These are phyloP conservation scores for Cichlasoma orientale DNA, from an alignment of 2,797 vertebrate genomes.

Conservation along the genomic window DNA sequence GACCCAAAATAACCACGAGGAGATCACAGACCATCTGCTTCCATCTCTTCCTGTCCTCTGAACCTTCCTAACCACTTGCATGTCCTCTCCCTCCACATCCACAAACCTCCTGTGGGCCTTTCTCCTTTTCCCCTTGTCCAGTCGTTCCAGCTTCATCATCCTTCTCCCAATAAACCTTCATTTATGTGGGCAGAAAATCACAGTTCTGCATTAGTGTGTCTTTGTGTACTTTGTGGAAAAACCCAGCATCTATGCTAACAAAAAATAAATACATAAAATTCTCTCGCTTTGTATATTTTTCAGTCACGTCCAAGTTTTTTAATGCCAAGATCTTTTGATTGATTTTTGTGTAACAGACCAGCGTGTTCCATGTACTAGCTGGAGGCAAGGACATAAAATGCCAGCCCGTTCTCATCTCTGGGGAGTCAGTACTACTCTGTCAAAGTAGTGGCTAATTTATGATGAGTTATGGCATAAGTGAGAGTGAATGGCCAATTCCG, in stretches of 20 bases:
- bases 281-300: background rate
- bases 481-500: background rate
- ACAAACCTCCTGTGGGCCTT: background rate
- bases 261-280: background rate
- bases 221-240: background rate
- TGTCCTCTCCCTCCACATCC: background rate
- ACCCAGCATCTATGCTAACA: background rate
- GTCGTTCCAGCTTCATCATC: background rate
- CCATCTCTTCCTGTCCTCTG: background rate
- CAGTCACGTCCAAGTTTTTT: background rate
- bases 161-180: rapidly evolving
- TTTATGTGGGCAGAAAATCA: background rate
- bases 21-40: background rate
- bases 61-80: background rate
- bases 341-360: background rate
- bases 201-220: background rate
- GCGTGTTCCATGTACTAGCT: background rate
- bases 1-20: background rate
- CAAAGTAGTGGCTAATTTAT: background rate
- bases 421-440: background rate
- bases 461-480: background rate
- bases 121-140: background rate
- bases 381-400: background rate
- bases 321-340: background rate
- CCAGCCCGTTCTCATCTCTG: rapidly evolving